These are phyloP conservation scores for Hirtodrosophila duncani DNA, from an alignment of 2,888 invertebrate genomes.

Conservation along the genomic window DNA sequence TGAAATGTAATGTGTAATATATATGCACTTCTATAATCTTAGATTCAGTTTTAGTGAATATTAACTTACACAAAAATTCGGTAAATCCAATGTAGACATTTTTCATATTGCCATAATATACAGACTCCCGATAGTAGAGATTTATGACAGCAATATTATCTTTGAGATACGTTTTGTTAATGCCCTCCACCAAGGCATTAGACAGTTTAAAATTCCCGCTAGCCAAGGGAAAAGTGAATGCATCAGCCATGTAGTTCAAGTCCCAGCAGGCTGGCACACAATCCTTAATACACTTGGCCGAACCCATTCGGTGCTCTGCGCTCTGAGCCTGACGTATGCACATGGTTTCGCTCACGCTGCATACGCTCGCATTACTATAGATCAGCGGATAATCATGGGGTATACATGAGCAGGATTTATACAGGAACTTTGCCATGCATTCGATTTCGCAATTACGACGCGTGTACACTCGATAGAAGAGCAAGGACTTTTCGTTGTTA, in stretches of 20 bases:
- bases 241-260: slow-evolving; percentile 82
- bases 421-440: slow-evolving; percentile 78
- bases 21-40: too few species aligned
- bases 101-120: slow-evolving; percentile 85
- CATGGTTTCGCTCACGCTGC: slow-evolving; percentile 29
- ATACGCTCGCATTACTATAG: slow-evolving; percentile 80
- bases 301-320: slow-evolving; percentile 4
- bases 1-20: slow-evolving; percentile 80
- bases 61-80: slow-evolving; percentile 86
- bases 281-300: slow-evolving; percentile 77
- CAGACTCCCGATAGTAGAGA: slow-evolving; percentile 85
- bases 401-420: slow-evolving; percentile 62
- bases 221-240: slow-evolving; percentile 80
- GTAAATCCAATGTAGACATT: slow-evolving; percentile 89
- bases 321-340: slow-evolving; percentile 43
- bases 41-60: too few species aligned
- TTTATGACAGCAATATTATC: slow-evolving; percentile 86
- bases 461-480: slow-evolving; percentile 80
- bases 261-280: slow-evolving; percentile 86
- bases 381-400: slow-evolving; percentile 79
- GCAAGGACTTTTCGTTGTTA: slow-evolving; percentile 83
- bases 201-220: slow-evolving; percentile 54
- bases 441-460: slow-evolving; percentile 80
- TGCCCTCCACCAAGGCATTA: slow-evolving; percentile 48
- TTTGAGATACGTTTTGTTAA: slow-evolving; percentile 53